Evolutionary conservation across 1,140 invertebrate species (phyloP).

Genomic region (Heliconius melpomene): DNA sequence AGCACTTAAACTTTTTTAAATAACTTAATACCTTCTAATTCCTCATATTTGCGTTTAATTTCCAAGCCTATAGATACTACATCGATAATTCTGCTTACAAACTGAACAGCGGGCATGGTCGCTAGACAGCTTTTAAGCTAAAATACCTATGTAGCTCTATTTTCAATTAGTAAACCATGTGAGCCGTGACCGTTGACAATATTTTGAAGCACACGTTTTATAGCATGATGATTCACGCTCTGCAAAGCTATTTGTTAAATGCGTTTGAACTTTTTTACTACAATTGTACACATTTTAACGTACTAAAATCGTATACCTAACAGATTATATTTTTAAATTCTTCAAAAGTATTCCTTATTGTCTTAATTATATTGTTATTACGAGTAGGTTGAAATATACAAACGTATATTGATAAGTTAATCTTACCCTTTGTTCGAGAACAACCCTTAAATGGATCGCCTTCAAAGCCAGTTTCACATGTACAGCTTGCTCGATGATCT

Average conservation of each 20-base stretch:
- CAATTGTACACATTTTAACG: not conserved
- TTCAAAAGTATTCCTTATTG: not conserved
- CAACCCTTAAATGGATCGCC: constrained; percentile 90
- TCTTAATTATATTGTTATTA: not conserved
- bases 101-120: constrained; percentile 72
- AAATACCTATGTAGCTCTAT: constrained; percentile 60
- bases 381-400: not conserved
- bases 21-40: constrained; percentile 50
- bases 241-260: constrained; percentile 71
- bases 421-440: constrained; percentile 71
- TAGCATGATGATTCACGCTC: constrained; percentile 76
- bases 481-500: constrained; percentile 86
- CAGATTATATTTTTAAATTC: not conserved
- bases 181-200: constrained; percentile 60
- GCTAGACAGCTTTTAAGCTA: constrained; percentile 59
- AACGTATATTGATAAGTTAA: not conserved
- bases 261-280: constrained; percentile 40
- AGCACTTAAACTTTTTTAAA: constrained; percentile 59
- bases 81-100: constrained; percentile 56
- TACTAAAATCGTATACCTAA: not conserved
- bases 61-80: constrained; percentile 46
- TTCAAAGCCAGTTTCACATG: constrained; percentile 85
- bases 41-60: constrained; percentile 57
- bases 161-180: constrained; percentile 72
- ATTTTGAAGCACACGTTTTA: constrained; percentile 65